These are phyloP conservation scores for Brienomyrus brachyistius DNA, from an alignment of 2,113 vertebrate genomes.

Conservation along the genomic window DNA sequence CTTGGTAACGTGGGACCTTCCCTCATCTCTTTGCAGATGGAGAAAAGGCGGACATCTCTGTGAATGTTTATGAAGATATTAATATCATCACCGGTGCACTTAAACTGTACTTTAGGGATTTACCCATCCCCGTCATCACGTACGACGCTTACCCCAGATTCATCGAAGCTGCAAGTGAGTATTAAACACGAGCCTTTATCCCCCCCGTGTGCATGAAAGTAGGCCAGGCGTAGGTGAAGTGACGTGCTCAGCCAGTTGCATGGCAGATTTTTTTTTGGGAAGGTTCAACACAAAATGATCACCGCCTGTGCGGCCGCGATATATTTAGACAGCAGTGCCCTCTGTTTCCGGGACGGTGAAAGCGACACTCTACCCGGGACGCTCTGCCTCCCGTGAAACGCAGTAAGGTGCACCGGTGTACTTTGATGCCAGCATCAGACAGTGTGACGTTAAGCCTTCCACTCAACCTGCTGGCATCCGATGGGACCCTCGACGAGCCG, in stretches of 20 bases:
- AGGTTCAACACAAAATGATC: background rate
- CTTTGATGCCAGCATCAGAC: background rate
- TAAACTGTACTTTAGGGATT: constrained; percentile 98
- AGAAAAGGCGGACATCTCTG: constrained; percentile 95
- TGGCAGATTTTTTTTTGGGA: background rate
- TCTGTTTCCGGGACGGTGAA: background rate
- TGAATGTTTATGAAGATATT: constrained; percentile 94
- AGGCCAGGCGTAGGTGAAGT: background rate
- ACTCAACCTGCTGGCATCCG: background rate
- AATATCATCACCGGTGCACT: constrained; percentile 98
- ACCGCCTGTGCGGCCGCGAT: background rate
- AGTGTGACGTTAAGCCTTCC: background rate
- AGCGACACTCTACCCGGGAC: background rate
- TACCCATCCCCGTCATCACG: constrained; percentile 95
- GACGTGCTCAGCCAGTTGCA: background rate
- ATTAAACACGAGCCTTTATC: constrained; percentile 9
- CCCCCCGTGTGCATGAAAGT: constrained; percentile 18
- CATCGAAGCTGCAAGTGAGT: constrained; percentile 93
- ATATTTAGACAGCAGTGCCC: background rate
- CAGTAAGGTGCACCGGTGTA: background rate
- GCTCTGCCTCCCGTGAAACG: background rate
- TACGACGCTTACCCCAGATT: constrained; percentile 96
- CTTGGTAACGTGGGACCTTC: background rate
- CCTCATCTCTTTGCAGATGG: constrained; percentile 69
- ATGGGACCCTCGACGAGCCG: background rate